Percentiles rank a stretch among this genome's conserved stretches.
These are phyloP conservation scores for Ophiodon elongatus DNA, from an alignment of 2,113 vertebrate genomes.

Conservation along the genomic window DNA sequence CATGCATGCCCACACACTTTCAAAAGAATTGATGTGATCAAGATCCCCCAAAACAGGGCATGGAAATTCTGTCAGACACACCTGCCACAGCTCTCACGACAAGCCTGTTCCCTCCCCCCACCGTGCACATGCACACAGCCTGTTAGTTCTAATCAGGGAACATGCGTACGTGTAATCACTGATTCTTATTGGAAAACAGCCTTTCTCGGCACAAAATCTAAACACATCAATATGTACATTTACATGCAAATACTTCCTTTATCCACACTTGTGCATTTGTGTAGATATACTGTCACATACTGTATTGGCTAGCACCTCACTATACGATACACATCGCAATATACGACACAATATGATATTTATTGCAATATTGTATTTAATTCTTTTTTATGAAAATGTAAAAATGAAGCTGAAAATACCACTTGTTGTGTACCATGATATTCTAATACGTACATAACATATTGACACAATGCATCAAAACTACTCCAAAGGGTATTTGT, in stretches of 20 bases:
- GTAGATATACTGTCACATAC: background rate
- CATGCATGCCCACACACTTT: slow-evolving; percentile 38
- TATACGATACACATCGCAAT: background rate
- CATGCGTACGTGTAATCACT: slow-evolving; percentile 23
- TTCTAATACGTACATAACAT: background rate
- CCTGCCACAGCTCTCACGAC: slow-evolving; percentile 39
- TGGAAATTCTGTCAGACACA: slow-evolving; percentile 48
- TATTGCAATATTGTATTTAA: background rate
- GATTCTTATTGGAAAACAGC: slow-evolving; percentile 18
- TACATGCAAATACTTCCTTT: background rate
- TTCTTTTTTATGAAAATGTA: background rate
- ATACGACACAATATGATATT: background rate
- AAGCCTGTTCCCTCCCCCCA: slow-evolving; percentile 1
- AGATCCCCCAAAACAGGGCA: slow-evolving; percentile 32
- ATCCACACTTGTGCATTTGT: background rate
- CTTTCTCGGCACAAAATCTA: background rate
- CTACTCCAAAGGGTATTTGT: no score
- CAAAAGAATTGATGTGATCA: slow-evolving; percentile 49
- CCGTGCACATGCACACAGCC: slow-evolving; percentile 8
- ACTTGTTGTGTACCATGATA: background rate
- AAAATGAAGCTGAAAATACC: background rate
- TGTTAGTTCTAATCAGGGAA: slow-evolving; percentile 37
- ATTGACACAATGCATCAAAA: no score
- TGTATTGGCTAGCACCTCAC: no score
- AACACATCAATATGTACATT: slow-evolving; percentile 9